phyloP scores from a whole-genome alignment of 2,113 vertebrate genomes.

The Grammomys surdaster region DNA sequence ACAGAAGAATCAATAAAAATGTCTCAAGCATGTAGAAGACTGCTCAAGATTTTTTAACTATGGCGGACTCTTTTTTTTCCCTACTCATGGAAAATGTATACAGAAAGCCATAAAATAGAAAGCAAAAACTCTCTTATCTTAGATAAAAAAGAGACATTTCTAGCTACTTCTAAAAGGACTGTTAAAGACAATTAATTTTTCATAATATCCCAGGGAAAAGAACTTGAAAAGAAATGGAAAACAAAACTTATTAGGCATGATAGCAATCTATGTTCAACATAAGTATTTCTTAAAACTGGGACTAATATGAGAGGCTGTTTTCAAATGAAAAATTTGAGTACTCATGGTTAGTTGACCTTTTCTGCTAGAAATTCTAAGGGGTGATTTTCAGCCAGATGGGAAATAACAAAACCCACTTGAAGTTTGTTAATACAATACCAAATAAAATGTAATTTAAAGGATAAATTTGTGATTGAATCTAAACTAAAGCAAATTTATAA shows the following conservation, averaged over 20 bases:
- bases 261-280: background rate
- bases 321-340: background rate
- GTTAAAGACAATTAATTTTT: background rate
- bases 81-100: background rate
- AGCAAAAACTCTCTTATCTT: background rate
- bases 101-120: background rate
- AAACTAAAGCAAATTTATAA: conserved; percentile 13
- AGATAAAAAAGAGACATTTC: background rate
- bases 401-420: background rate
- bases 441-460: background rate
- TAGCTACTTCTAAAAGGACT: background rate
- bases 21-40: background rate
- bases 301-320: background rate
- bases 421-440: background rate
- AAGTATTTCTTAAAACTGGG: background rate
- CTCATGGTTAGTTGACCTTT: background rate
- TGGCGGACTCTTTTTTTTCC: background rate
- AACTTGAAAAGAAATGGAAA: background rate
- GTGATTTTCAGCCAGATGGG: background rate
- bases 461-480: background rate
- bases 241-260: background rate
- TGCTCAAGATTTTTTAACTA: conserved; percentile 10
- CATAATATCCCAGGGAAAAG: background rate
- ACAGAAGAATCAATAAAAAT: background rate
- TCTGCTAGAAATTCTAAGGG: background rate